Evolutionary conservation across 2,797 vertebrate genomes (phyloP).

Genomic region (Tarsius wallacei): DNA sequence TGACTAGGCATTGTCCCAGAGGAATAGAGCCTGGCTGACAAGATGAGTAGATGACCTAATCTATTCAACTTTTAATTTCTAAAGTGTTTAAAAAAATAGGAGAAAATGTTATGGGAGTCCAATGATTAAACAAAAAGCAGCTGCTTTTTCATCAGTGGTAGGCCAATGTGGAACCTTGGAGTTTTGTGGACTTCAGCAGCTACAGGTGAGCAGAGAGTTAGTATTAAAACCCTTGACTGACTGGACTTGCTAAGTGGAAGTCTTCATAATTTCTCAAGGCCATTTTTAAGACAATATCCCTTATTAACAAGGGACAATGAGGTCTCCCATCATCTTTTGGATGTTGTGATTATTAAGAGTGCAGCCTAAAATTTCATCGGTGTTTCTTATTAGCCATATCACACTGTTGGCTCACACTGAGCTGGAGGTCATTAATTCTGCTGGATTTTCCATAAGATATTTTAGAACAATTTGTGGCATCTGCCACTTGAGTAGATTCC

Average conservation of each 20-base stretch:
- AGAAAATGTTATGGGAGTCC: background rate
- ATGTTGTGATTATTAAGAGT: constrained; percentile 7
- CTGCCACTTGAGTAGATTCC: background rate
- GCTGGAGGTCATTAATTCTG: background rate
- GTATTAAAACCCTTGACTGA: background rate
- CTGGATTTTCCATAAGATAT: background rate
- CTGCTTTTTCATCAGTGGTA: background rate
- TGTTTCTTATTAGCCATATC: background rate
- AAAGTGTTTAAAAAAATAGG: constrained; percentile 30
- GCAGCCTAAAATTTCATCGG: constrained; percentile 4
- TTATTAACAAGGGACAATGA: background rate
- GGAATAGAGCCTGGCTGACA: background rate
- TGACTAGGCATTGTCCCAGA: background rate
- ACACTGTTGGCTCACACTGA: background rate
- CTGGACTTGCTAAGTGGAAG: background rate
- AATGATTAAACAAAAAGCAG: background rate
- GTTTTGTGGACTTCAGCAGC: background rate
- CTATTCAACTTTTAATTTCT: constrained; percentile 35
- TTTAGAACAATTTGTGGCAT: background rate
- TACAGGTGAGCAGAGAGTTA: background rate
- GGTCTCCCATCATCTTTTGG: background rate
- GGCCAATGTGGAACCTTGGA: background rate
- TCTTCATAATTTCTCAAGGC: background rate
- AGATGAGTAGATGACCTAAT: background rate
- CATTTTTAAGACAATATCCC: background rate